Evolutionary conservation across 2,888 invertebrate genomes (phyloP).

Genomic region (Pecten maximus): DNA sequence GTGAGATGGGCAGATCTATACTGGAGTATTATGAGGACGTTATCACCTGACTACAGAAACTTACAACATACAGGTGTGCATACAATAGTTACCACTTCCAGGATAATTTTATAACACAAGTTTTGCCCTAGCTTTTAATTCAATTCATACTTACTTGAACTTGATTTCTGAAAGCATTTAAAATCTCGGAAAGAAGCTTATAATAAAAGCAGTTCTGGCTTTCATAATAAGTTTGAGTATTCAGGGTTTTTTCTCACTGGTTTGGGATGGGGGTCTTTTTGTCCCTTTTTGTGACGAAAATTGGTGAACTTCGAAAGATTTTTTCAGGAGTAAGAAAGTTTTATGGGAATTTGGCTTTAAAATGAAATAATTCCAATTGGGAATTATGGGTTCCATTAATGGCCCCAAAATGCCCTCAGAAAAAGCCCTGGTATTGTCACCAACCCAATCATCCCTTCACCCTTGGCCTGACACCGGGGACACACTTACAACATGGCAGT

Average conservation of each 20-base stretch:
- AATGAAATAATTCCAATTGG: too few species aligned
- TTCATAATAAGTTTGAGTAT: neutral
- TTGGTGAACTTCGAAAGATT: too few species aligned
- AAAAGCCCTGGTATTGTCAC: too few species aligned
- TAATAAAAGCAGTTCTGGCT: too few species aligned
- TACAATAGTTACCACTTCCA: neutral
- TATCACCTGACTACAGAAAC: neutral
- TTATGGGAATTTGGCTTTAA: neutral
- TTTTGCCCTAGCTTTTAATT: neutral
- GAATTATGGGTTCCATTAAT: too few species aligned
- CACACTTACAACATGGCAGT: neutral
- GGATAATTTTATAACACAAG: neutral
- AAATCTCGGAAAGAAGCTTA: too few species aligned
- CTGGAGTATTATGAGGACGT: neutral
- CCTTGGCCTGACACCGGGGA: neutral
- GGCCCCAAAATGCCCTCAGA: too few species aligned
- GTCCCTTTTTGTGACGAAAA: too few species aligned
- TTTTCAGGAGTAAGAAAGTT: too few species aligned
- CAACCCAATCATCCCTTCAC: neutral
- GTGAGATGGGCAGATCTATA: neutral
- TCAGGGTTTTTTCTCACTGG: neutral
- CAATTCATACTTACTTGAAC: neutral
- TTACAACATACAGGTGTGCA: neutral
- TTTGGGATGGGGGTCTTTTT: too few species aligned
- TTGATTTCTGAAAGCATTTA: neutral